phyloP scores from a whole-genome alignment of 2,797 vertebrate species.

The Enteromius argenteus region DNA sequence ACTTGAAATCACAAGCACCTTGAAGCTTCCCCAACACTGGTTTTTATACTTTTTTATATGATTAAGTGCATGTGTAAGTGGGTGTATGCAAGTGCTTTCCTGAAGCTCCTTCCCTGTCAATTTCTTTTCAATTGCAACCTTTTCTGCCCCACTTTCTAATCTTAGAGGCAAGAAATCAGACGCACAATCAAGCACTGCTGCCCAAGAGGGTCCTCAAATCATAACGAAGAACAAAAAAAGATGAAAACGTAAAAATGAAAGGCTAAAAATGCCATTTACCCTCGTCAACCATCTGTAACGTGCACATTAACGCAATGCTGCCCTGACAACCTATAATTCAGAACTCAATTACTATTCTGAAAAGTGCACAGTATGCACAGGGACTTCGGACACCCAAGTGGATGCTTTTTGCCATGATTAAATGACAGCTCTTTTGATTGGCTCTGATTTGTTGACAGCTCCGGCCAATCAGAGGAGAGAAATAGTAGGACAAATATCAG shows the following conservation, averaged over 20 bases:
- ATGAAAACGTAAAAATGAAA: constrained; percentile 53
- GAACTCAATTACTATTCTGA: constrained; percentile 68
- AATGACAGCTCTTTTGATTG: constrained; percentile 66
- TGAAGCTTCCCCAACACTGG: neutral
- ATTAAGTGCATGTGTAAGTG: constrained; percentile 24
- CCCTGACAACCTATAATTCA: constrained; percentile 72
- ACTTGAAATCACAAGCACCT: constrained; percentile 9
- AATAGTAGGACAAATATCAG: constrained; percentile 18
- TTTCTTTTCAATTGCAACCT: constrained; percentile 49
- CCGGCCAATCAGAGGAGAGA: constrained; percentile 49
- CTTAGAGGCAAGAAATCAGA: constrained; percentile 70
- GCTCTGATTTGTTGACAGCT: constrained; percentile 71
- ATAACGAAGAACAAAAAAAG: constrained; percentile 64
- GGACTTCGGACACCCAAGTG: constrained; percentile 40
- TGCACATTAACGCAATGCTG: constrained; percentile 48
- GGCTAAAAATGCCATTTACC: constrained; percentile 73
- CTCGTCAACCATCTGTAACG: constrained; percentile 66
- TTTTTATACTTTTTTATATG: neutral
- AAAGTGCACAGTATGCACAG: constrained; percentile 50
- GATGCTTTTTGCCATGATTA: constrained; percentile 55
- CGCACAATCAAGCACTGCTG: constrained; percentile 74
- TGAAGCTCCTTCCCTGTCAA: constrained; percentile 47
- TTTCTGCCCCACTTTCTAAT: constrained; percentile 55
- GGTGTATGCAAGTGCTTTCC: constrained; percentile 1
- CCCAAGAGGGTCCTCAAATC: constrained; percentile 76